These are phyloP conservation scores for Hypotaenidia okinawae DNA, from an alignment of 2,797 vertebrate species.

Conservation along the genomic window DNA sequence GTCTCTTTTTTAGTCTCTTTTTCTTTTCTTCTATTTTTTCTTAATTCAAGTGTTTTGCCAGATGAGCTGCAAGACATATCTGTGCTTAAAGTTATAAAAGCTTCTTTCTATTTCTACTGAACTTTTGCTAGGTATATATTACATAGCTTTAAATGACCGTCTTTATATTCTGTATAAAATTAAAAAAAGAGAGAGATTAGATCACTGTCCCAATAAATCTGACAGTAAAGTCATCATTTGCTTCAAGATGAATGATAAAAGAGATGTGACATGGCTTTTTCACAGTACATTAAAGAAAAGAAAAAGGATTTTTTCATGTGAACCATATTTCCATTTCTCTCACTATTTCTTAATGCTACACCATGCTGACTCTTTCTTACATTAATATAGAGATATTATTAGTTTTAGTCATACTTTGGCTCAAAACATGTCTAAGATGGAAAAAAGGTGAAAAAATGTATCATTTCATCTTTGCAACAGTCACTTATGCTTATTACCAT, in stretches of 20 bases:
- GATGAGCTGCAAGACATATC: conserved; percentile 19
- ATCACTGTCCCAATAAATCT: neutral
- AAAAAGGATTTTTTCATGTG: neutral
- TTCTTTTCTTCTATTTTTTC: neutral
- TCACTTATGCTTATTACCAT: neutral
- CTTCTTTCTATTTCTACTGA: neutral
- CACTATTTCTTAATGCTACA: neutral
- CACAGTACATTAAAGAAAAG: neutral
- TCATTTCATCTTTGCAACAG: neutral
- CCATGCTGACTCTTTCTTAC: neutral
- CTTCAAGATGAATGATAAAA: neutral
- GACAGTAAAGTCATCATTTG: rapidly evolving
- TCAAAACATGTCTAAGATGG: neutral
- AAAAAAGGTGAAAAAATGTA: rapidly evolving
- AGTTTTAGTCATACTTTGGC: neutral
- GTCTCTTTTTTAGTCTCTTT: rapidly evolving
- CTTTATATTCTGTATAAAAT: neutral
- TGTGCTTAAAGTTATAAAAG: conserved; percentile 19
- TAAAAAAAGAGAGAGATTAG: neutral
- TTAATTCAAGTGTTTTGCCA: conserved; percentile 56
- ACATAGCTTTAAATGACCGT: neutral
- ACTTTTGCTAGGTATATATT: neutral
- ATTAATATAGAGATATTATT: neutral
- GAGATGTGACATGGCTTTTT: neutral
- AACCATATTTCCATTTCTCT: neutral